Conservation (phyloP, 2,113 vertebrate genomes). For the Leptocoma aspasia region DNA sequence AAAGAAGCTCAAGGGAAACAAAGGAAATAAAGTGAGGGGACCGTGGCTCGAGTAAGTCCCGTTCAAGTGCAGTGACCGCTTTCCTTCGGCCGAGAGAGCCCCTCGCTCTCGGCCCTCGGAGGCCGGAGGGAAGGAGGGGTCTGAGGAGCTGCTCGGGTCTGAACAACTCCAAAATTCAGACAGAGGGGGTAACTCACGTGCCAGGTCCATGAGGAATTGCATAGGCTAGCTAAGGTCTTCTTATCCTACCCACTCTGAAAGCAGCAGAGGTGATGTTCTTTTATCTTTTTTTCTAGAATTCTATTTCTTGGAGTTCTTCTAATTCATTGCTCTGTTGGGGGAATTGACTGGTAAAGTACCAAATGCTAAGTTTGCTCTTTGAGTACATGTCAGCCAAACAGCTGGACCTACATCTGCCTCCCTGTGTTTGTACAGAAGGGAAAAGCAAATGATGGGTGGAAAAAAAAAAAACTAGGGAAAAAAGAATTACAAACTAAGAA, state of each 20-base stretch:
- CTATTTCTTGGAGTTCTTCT: not conserved
- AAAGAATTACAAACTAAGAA: not conserved
- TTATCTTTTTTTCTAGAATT: fast-evolving
- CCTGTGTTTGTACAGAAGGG: not conserved
- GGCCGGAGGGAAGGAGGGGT: not conserved
- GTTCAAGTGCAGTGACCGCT: fast-evolving
- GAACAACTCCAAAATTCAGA: not conserved
- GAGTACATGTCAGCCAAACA: not conserved
- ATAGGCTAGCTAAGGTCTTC: not conserved
- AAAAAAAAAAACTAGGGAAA: not conserved
- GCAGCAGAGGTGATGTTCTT: no score
- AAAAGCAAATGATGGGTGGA: fast-evolving
- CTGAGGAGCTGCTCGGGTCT: not conserved
- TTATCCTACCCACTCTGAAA: not conserved
- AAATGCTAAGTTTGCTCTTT: not conserved
- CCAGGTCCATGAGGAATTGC: not conserved
- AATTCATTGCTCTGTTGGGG: not conserved
- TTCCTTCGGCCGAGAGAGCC: not conserved
- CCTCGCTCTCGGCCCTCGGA: fast-evolving
- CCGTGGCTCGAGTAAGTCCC: not conserved
- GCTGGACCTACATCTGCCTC: not conserved
- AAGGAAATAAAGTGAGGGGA: not conserved
- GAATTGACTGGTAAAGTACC: not conserved
- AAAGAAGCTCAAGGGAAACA: fast-evolving
- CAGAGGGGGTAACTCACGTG: fast-evolving